phyloP scores from a whole-genome alignment of 2,113 vertebrate species.

The Solea senegalensis region DNA sequence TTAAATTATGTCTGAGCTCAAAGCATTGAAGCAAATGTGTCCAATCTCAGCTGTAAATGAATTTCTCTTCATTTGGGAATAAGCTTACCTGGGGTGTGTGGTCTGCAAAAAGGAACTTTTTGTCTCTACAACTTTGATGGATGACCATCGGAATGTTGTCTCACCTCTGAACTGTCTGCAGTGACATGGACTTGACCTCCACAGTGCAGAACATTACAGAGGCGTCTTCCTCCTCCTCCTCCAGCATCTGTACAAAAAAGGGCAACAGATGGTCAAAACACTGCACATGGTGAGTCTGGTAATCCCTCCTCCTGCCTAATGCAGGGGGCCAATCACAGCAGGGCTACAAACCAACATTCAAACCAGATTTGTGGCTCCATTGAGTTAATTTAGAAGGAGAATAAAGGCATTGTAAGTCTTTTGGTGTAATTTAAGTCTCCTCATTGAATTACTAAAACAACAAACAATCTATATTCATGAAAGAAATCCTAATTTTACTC shows the following conservation, averaged over 20 bases:
- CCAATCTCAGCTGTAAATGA: conserved; percentile 3
- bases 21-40: conserved; percentile 15
- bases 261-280: conserved; percentile 59
- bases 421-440: background rate
- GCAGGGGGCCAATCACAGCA: conserved; percentile 14
- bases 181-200: conserved; percentile 50
- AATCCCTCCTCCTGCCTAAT: conserved; percentile 33
- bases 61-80: background rate
- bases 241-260: conserved; percentile 43
- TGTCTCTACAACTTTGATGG: background rate
- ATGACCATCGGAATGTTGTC: background rate
- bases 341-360: conserved; percentile 45
- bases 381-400: background rate
- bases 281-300: conserved; percentile 26
- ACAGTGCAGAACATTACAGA: conserved; percentile 14
- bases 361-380: conserved; percentile 33
- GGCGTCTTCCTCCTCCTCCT: conserved; percentile 26
- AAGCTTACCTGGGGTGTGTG: background rate
- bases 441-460: background rate
- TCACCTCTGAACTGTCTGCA: conserved; percentile 2
- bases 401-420: background rate
- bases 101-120: background rate
- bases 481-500: background rate
- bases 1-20: conserved; percentile 35
- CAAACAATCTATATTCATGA: background rate